Evolutionary conservation across 2,797 vertebrate species (phyloP).

Genomic region (Sciaenops ocellatus): DNA sequence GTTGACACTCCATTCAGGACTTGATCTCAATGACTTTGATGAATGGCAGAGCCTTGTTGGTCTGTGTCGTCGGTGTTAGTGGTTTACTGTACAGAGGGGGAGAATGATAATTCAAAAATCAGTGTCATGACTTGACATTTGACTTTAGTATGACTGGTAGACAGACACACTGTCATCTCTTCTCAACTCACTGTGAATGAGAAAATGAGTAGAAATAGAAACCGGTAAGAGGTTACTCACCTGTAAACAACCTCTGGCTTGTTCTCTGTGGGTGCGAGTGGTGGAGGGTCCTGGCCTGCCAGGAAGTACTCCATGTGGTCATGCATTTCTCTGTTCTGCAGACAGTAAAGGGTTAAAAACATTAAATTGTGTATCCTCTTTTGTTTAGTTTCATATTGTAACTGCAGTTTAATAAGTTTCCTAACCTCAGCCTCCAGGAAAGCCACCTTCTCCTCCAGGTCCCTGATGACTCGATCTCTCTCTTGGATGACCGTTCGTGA

Average conservation of each 20-base stretch:
- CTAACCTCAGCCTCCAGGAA: slow-evolving; percentile 94
- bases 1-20: slow-evolving; percentile 67
- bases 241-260: slow-evolving; percentile 86
- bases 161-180: background rate
- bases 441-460: slow-evolving; percentile 92
- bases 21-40: slow-evolving; percentile 94
- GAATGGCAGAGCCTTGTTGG: slow-evolving; percentile 89
- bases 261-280: slow-evolving; percentile 54
- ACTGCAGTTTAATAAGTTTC: background rate
- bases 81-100: slow-evolving; percentile 81
- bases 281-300: slow-evolving; percentile 64
- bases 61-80: slow-evolving; percentile 76
- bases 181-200: background rate
- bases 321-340: slow-evolving; percentile 93
- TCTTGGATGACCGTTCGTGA: slow-evolving; percentile 90
- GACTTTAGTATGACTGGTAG: background rate
- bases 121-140: background rate
- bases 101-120: background rate
- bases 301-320: slow-evolving; percentile 91
- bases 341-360: slow-evolving; percentile 7
- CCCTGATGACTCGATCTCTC: slow-evolving; percentile 88
- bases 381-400: slow-evolving; percentile 4
- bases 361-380: background rate
- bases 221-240: slow-evolving; percentile 70
- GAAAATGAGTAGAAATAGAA: background rate